phyloP scores from a whole-genome alignment of 2,113 vertebrate species.

The Aegotheles bennettii region DNA sequence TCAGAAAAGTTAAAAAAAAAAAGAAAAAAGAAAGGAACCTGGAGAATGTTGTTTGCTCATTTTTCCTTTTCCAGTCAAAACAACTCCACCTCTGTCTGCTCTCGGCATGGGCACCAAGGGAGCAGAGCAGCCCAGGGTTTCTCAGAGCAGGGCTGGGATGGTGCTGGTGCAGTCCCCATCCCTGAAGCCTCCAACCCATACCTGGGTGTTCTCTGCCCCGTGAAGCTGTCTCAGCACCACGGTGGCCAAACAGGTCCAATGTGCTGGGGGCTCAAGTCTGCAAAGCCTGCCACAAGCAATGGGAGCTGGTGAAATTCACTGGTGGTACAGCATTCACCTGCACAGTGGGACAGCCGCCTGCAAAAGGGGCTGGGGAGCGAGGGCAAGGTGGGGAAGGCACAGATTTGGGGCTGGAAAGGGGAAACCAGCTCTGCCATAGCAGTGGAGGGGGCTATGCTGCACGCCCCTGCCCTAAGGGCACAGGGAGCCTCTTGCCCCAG shows the following conservation, averaged over 20 bases:
- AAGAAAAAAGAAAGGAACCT: neutral
- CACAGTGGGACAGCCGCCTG: accelerated
- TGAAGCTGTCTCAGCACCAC: neutral
- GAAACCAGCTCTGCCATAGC: neutral
- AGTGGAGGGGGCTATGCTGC: neutral
- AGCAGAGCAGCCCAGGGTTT: neutral
- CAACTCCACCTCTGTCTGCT: neutral
- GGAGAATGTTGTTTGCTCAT: conserved; percentile 16
- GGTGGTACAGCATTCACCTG: too few species aligned
- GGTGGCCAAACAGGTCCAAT: accelerated
- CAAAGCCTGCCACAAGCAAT: neutral
- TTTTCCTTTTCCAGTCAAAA: conserved; percentile 42
- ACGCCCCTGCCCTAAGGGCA: neutral
- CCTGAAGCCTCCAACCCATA: too few species aligned
- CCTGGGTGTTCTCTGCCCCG: accelerated
- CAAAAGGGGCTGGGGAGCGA: neutral
- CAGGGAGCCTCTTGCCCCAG: neutral
- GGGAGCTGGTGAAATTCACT: accelerated
- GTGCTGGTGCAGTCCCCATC: neutral
- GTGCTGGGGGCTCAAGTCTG: accelerated
- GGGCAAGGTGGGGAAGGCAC: too few species aligned
- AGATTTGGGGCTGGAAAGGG: neutral
- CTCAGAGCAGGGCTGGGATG: neutral
- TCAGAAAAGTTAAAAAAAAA: neutral
- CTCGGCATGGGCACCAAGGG: accelerated